Evolutionary conservation across 2,888 invertebrate species (phyloP).

Genomic region (Petrolisthes manimaculis): DNA sequence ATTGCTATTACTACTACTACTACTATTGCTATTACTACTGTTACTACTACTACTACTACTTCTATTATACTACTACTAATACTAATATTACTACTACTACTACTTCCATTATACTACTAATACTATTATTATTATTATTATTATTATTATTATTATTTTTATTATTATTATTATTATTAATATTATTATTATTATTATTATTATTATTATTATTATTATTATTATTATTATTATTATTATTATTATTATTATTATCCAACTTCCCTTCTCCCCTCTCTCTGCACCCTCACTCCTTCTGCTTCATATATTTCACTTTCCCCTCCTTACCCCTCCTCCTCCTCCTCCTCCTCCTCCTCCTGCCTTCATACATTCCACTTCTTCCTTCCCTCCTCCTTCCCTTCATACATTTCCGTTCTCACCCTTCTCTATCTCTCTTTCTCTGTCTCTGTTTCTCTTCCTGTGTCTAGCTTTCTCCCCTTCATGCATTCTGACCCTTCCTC

Average conservation of each 20-base stretch:
- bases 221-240: background rate
- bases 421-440: background rate
- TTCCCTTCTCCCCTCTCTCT: constrained; percentile 10
- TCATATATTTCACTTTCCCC: background rate
- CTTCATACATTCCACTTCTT: background rate
- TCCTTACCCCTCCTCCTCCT: background rate
- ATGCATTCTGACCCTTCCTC: background rate
- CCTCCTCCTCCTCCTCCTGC: background rate
- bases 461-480: background rate
- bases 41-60: background rate
- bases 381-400: background rate
- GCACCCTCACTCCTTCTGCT: constrained; percentile 13
- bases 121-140: background rate
- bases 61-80: too few species aligned
- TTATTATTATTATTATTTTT: background rate
- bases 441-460: background rate
- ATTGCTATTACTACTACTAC: background rate
- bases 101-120: too few species aligned
- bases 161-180: constrained; percentile 10
- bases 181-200: constrained; percentile 15
- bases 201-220: background rate
- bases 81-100: too few species aligned
- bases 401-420: background rate
- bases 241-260: background rate
- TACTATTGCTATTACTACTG: background rate